These are phyloP conservation scores for Poeciliopsis turneri DNA, from an alignment of 2,797 vertebrate species.

Conservation along the genomic window DNA sequence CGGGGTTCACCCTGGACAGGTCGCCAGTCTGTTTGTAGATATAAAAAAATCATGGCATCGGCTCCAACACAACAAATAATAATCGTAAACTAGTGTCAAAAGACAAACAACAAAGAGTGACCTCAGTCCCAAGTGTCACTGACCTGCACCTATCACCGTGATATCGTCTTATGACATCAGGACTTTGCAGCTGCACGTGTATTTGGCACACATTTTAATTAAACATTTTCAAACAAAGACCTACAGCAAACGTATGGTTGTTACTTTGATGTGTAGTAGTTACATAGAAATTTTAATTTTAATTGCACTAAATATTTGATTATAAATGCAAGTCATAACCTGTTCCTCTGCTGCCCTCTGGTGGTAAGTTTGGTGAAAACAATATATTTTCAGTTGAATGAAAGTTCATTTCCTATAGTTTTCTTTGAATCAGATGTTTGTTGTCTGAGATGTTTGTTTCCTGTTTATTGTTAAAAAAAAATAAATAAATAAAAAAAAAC, in stretches of 20 bases:
- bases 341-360: constrained; percentile 25
- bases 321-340: background rate
- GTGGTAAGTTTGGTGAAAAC: constrained; percentile 22
- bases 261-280: background rate
- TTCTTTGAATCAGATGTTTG: background rate
- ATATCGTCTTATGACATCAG: background rate
- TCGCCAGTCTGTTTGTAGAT: too few relatives aligned
- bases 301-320: background rate
- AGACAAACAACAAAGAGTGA: background rate
- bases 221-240: background rate
- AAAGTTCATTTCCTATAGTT: background rate
- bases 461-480: too few relatives aligned
- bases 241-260: background rate
- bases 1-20: too few relatives aligned
- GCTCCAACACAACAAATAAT: background rate
- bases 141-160: constrained; percentile 3
- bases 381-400: background rate
- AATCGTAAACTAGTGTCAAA: background rate
- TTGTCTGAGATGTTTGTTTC: background rate
- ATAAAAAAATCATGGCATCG: background rate
- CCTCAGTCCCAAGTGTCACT: background rate
- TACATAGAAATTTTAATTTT: background rate
- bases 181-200: background rate
- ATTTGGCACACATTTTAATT: background rate
- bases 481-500: too few relatives aligned